Evolutionary conservation across 2,888 invertebrate genomes (phyloP), one percentile per base, ranked within the genome.

Genomic region (Drosophila rellima): DNA sequence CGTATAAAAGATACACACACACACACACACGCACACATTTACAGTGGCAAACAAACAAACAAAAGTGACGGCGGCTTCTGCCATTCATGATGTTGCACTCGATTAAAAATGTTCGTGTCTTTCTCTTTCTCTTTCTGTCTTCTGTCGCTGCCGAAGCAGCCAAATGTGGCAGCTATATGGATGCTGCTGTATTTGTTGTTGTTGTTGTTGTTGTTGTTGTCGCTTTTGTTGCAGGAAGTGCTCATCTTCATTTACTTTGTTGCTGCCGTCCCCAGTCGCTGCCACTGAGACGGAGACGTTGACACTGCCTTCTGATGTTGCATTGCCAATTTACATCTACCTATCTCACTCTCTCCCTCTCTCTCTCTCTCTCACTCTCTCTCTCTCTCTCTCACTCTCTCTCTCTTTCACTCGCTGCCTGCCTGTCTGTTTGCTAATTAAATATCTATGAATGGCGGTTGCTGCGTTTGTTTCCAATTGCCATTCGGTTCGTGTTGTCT

Each of bases 401-500:
- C 47, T 37, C 63, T 40, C 39, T 44, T 33, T 56, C 33, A 31
- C 55, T 18, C n/a, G 31, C 5, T 17, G 37, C 20, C 29, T 56
- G 40, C 20, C 65, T 47, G 23, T 55, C 61, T 44, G 72, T 76
- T 78, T 76, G 82, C 89, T 89, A 89, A 89, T 89, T 89, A 87
- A 87, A 85, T 87, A 89, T 87, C 86, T 87, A 87, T 89, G 89
- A 87, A 89, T 89, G 86, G 89, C 88, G 86, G 89, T 73, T 63
- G 72, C 69, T 61, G 82, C 57, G 51, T 70, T 64, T 70, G 68
- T 54, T 70, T 59, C 60, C 75, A 77, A 72, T 72, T 75, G 69
- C 59, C 50, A 42, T 55, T 42, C 42, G 54, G 31, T 42, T 55
- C n/a, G 56, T 42, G 31, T 18, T 52, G 31, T 18, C 48, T 31